Base-by-base conservation (phyloP, 1,140 invertebrate genomes). In the Ylistrum balloti region DNA sequence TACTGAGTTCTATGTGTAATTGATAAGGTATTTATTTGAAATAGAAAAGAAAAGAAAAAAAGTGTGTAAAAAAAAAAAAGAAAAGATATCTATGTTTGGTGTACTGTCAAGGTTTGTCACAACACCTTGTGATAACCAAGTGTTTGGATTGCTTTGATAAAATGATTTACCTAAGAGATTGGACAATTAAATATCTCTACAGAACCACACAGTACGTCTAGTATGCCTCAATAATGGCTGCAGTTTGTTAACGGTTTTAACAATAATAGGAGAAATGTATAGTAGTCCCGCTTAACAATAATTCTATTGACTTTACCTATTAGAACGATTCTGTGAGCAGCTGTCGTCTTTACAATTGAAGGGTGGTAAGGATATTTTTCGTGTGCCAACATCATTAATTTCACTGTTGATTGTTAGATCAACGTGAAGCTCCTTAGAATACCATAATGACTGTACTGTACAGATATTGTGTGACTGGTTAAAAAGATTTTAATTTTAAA, bases 261-360 rank as follows among this genome's bases (percentile, higher is more conserved):
- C n/a, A 28, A 74, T 28, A 74, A 74, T 28, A 74, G n/a, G 56
- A 74, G 56, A 74, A 74, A 74, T 74, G 56, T 74, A n/a, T 74
- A 74, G 56, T n/a, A 74, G 56, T 74, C n/a, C 22, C 28, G 22
- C 56, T 74, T n/a, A 74, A 74, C 56, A 74, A 74, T 28, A 28
- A 74, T n/a, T 11, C 56, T 74, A 74, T 74, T 74, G n/a, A 74
- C 56, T 74, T 74, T 74, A 74, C 56, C 22, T 74, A 74, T 74
- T 74, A 74, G 56, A 74, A 74, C n/a, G 56, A 74, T 74, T 74
- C 56, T 28, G 56, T 74, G 56, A 74, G 56, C 56, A 74, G 56
- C 56, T 74, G 56, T 28, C 56, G 56, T 74, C 56, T 74, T 74
- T 28, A 74, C 28, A 28, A 74, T 74, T 74, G 56, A 28, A 74